A percentile compares a stretch with the other conserved stretches of the same genome.
Evolutionary conservation across 30 jellyfish, hydroid and myxozoan species (phyloP).

Genomic region (Aurelia aurita): DNA sequence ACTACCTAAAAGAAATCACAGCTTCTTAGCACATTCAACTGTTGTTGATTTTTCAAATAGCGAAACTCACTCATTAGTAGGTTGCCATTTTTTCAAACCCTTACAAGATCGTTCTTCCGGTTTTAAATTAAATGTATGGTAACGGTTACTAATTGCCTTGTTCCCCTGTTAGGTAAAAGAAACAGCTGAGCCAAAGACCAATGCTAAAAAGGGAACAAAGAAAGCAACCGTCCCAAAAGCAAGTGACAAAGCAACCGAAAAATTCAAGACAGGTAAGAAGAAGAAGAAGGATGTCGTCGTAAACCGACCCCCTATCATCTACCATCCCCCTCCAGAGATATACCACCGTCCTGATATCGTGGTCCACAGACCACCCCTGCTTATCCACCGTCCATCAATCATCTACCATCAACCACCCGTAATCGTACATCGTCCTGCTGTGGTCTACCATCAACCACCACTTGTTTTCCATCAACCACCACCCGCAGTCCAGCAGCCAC

Average conservation of each 20-base stretch:
- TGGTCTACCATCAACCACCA: conserved; percentile 94
- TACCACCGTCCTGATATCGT: conserved; percentile 96
- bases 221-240: conserved; percentile 65
- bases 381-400: conserved; percentile 93
- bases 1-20: no score
- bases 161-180: conserved; percentile 36
- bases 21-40: no score
- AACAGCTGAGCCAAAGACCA: conserved; percentile 70
- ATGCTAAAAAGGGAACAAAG: conserved; percentile 45
- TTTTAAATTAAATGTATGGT: no score
- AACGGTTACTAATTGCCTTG: background rate
- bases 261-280: conserved; percentile 86
- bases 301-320: conserved; percentile 95
- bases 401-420: conserved; percentile 96
- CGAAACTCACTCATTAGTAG: no score
- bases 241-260: conserved; percentile 33
- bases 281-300: conserved; percentile 96
- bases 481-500: conserved; percentile 96
- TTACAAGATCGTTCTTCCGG: no score
- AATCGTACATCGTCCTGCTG: conserved; percentile 95
- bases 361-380: conserved; percentile 94
- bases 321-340: conserved; percentile 97
- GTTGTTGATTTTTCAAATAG: no score
- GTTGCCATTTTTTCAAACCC: no score
- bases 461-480: conserved; percentile 95